Conservation (phyloP, 2,797 vertebrate species). For the Gymnothorax javanicus region DNA sequence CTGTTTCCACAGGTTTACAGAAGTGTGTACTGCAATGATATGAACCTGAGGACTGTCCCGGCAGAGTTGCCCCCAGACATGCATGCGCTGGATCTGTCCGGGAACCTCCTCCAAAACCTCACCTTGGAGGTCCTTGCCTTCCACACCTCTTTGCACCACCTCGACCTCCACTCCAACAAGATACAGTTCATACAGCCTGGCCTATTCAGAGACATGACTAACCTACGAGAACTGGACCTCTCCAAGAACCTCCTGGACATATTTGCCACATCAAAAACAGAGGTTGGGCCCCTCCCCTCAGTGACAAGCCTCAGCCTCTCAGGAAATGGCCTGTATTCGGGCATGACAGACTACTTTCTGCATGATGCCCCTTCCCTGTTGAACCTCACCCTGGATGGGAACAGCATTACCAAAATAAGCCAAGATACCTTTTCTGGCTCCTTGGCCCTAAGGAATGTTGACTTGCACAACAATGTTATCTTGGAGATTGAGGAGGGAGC, state of each 20-base stretch:
- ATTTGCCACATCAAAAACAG: conserved; percentile 65
- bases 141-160: conserved; percentile 69
- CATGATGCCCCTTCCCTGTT: conserved; percentile 74
- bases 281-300: conserved; percentile 73
- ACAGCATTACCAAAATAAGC: conserved; percentile 87
- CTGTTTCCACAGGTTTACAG: conserved; percentile 70
- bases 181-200: conserved; percentile 83
- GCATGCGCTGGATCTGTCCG: conserved; percentile 82
- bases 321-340: conserved; percentile 84
- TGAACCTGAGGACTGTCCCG: conserved; percentile 76
- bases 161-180: conserved; percentile 84
- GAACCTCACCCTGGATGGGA: conserved; percentile 81
- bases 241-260: conserved; percentile 81
- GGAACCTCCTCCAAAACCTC: conserved; percentile 84
- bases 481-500: conserved; percentile 92
- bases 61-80: conserved; percentile 66
- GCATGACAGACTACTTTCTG: conserved; percentile 84
- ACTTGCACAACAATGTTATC: conserved; percentile 91
- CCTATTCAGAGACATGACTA: conserved; percentile 75
- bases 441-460: conserved; percentile 70
- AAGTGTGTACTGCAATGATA: conserved; percentile 78
- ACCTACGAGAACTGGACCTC: conserved; percentile 81
- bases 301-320: conserved; percentile 84
- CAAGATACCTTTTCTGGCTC: conserved; percentile 76
- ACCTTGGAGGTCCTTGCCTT: conserved; percentile 67